A percentile compares a stretch with the other conserved stretches of the same genome.
These are phyloP conservation scores for Festucalex cinctus DNA, from an alignment of 2,113 vertebrate species.

Conservation along the genomic window DNA sequence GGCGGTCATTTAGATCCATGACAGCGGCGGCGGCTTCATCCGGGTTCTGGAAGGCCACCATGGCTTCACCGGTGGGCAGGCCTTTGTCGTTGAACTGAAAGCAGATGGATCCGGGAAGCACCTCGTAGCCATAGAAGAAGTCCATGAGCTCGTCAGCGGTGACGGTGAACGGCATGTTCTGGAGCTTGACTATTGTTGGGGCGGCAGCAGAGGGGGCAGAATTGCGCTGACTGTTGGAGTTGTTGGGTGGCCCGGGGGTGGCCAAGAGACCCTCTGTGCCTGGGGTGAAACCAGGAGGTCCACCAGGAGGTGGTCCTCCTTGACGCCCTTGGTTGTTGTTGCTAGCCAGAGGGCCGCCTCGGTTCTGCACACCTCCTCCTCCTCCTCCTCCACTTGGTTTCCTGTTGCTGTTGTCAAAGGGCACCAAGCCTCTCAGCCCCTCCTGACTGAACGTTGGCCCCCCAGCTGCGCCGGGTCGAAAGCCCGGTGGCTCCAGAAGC, in stretches of 20 bases:
- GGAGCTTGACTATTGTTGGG: constrained; percentile 94
- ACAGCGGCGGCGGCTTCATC: constrained; percentile 95
- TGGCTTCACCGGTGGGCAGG: constrained; percentile 95
- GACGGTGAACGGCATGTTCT: constrained; percentile 98
- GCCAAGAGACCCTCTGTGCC: constrained; percentile 76
- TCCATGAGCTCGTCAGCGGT: constrained; percentile 97
- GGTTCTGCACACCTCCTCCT: constrained; percentile 33
- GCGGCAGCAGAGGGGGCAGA: constrained; percentile 33
- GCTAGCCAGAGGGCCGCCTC: constrained; percentile 60
- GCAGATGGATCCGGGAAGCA: constrained; percentile 93
- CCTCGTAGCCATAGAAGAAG: constrained; percentile 99
- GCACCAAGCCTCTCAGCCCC: constrained; percentile 74
- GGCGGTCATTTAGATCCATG: constrained; percentile 95
- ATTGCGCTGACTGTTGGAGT: constrained; percentile 67
- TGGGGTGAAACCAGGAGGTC: constrained; percentile 70
- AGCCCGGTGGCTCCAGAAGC: constrained; percentile 83
- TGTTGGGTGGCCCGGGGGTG: constrained; percentile 77
- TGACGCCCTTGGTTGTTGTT: constrained; percentile 74
- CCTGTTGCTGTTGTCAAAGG: constrained; percentile 82
- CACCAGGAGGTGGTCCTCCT: constrained; percentile 68
- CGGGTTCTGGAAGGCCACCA: constrained; percentile 96
- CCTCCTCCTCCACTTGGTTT: constrained; percentile 51
- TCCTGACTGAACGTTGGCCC: constrained; percentile 80
- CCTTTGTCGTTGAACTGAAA: constrained; percentile 97
- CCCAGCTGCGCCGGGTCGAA: constrained; percentile 79